Evolutionary conservation across 2,888 invertebrate genomes (phyloP), one percentile per base, ranked within the genome.

Genomic region (Netelia inedita): DNA sequence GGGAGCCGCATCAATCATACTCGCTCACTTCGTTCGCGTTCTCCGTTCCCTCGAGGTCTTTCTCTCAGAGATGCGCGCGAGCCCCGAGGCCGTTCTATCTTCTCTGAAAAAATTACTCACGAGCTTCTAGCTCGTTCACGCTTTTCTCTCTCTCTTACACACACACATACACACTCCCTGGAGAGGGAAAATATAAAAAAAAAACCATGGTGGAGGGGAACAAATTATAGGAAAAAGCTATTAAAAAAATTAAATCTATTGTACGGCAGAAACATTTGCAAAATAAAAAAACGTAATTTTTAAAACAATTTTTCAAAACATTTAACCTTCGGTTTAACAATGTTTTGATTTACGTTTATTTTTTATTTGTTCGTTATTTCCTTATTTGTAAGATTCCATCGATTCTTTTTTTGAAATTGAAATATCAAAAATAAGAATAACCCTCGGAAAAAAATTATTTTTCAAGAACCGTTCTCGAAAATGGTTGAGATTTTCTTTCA

Each of bases 1-100:
- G 89, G 88, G 89, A 89, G 89, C 88, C 88, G 88, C 91, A 93
- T 93, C 93, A 90, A 93, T 93, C 93, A 93, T 93, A 91, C 92
- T 93, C 92, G 89, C 91, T 93, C 92, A 92, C 91, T 92, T 83
- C 59, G 76, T 50, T 78, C 87, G 83, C 57, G 85, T 85, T 89
- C 89, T 89, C 89, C 88, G 83, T 86, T 88, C 85, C 85, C 90
- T 61, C 72, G 86, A 88, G 89, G 88, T 81, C 86, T 84, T 61
- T 66, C 85, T 66, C 85, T 75, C 74, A 85, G 85, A 84, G 75
- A 82, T 61, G 41, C 61, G 55, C 69, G 65, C 75, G 72, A 61
- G 86, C 85, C 88, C 88, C 87, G 83, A 86, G 86, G 88, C 87
- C 88, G 88, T 83, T 92, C 91, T 88, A 89, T 92, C 90, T 90